Conservation (phyloP, 2,797 vertebrate genomes). For the Microcaecilia unicolor region DNA sequence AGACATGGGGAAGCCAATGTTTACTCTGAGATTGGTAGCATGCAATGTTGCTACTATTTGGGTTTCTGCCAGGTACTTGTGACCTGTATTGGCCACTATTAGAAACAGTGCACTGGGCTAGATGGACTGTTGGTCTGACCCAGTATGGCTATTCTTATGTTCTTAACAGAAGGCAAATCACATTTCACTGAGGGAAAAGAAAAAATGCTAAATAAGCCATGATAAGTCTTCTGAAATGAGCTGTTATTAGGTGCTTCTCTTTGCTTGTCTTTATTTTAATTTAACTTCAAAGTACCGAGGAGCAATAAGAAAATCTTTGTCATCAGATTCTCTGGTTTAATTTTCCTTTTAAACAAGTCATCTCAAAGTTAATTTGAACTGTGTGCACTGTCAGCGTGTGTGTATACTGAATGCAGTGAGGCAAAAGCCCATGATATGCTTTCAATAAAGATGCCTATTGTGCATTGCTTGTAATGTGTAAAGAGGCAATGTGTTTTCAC, state of each 20-base stretch:
- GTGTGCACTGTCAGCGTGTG: slow-evolving; percentile 27
- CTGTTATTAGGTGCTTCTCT: slow-evolving; percentile 39
- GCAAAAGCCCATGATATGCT: slow-evolving; percentile 47
- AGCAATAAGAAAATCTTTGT: slow-evolving; percentile 38
- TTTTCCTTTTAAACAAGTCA: slow-evolving; percentile 51
- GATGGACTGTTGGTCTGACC: too few relatives aligned
- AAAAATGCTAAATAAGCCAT: slow-evolving; percentile 49
- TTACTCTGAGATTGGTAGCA: too few relatives aligned
- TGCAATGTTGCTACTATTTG: too few relatives aligned
- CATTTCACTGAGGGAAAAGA: too few relatives aligned
- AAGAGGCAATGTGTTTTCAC: slow-evolving; percentile 60
- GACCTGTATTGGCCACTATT: too few relatives aligned
- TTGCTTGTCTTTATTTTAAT: slow-evolving; percentile 44
- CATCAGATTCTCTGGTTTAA: slow-evolving; percentile 50
- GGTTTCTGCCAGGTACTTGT: too few relatives aligned
- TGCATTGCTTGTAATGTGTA: slow-evolving; percentile 59
- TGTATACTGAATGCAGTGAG: slow-evolving; percentile 33
- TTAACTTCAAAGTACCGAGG: slow-evolving; percentile 43
- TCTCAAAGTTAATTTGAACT: slow-evolving; percentile 51
- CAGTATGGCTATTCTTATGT: too few relatives aligned
- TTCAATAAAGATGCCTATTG: slow-evolving; percentile 63
- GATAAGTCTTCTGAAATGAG: slow-evolving; percentile 49
- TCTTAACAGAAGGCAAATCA: too few relatives aligned
- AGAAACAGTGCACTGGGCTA: too few relatives aligned
- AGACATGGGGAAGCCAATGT: too few relatives aligned